Conservation (phyloP, 2,113 vertebrate genomes). For the Apteryx mantelli region DNA sequence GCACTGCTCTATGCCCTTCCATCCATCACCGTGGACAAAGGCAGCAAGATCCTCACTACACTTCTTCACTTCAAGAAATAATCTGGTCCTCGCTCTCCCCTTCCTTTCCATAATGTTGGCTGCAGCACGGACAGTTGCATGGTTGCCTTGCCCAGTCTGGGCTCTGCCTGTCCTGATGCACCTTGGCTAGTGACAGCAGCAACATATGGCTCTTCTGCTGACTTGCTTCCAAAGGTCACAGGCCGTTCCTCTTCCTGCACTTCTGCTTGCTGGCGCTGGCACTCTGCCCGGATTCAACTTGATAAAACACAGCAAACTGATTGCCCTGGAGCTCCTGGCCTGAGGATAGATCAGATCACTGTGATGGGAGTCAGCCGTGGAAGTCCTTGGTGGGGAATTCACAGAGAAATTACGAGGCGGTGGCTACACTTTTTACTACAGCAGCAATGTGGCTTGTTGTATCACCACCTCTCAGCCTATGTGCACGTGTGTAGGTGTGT, state of each 20-base stretch:
- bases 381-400: not conserved
- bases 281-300: not conserved
- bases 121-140: not conserved
- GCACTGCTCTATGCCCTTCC: not conserved
- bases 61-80: not conserved
- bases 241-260: not conserved
- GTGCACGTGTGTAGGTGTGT: accelerated
- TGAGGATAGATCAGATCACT: not conserved
- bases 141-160: not conserved
- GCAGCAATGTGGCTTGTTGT: not conserved
- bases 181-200: not conserved
- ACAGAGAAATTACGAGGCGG: accelerated
- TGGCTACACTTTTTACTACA: accelerated
- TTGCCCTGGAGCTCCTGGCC: not conserved
- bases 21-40: not conserved
- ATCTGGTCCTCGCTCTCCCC: not conserved
- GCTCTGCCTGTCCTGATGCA: not conserved
- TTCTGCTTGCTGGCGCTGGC: not conserved
- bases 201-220: not conserved
- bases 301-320: not conserved
- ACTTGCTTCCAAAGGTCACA: not conserved
- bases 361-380: accelerated
- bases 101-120: not conserved
- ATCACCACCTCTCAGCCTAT: no score
- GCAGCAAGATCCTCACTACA: not conserved